Base-by-base conservation (phyloP, 2,888 invertebrate genomes). In the Lochmaea crataegi region DNA sequence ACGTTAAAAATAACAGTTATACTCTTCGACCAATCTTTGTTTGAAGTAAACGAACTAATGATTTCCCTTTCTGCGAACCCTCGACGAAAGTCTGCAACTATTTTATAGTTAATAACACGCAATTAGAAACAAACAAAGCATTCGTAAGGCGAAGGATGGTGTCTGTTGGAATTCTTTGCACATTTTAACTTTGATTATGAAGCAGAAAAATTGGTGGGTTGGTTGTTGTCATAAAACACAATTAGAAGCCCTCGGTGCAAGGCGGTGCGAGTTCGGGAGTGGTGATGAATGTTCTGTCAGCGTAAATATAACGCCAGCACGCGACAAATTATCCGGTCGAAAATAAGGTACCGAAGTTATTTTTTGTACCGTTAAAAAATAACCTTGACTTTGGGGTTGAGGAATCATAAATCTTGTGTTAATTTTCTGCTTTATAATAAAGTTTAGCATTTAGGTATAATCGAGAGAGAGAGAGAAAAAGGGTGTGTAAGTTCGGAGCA, bases 271-370 rank as follows among this genome's bases (percentile, higher is more conserved):
- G 77, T 76, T 79, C 81, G 76, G 82, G 82, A 78, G 80, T 79
- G 79, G 82, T 83, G 84, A 83, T 82, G 81, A 83, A 83, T 84
- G 83, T 80, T 80, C 82, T 80, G 83, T 82, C 83, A 82, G 82
- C 79, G 80, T 82, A 83, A 61, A 83, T 83, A 83, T 82, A 81
- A 81, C 78, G 78, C 80, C 80, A 81, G 79, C 84, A 83, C 84
- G 84, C 83, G 83, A 84, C 83, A 81, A 75, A 71, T 74, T 71
- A 73, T 69, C 74, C 78, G 75, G 71, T n/a, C 16, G 16, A 9
- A 16, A 9, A 5, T 16, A 16, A 16, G 18, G 16, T 9, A 60
- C 16, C 11, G 9, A 26, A 11, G 57, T 26, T 60, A n/a, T 38
- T 38, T n/a, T 26, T 53, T 1, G 9, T 9, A 53, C 51, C 9